Percentiles rank a stretch among this genome's conserved stretches.
These are phyloP conservation scores for Cichlasoma orientale DNA, from an alignment of 2,797 vertebrate genomes.

Conservation along the genomic window DNA sequence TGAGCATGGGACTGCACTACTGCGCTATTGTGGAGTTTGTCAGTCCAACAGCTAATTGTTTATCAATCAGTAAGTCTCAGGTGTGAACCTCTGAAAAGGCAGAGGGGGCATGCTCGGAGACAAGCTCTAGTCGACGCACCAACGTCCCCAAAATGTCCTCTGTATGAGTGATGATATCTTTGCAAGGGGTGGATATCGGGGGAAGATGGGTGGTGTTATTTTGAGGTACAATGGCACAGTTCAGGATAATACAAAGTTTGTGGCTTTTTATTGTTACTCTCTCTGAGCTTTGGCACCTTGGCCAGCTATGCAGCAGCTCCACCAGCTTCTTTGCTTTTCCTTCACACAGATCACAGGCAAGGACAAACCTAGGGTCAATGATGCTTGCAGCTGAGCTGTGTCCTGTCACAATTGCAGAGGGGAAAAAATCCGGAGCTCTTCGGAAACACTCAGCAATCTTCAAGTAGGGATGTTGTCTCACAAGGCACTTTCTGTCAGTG, in stretches of 20 bases:
- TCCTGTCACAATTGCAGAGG: constrained; percentile 69
- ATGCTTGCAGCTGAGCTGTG: constrained; percentile 69
- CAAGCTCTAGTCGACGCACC: constrained; percentile 71
- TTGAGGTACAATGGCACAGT: constrained; percentile 76
- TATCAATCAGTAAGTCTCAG: constrained; percentile 83
- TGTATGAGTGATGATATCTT: constrained; percentile 56
- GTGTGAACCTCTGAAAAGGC: constrained; percentile 75
- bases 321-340: constrained; percentile 40
- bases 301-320: constrained; percentile 40
- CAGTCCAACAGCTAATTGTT: constrained; percentile 76
- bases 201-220: constrained; percentile 70
- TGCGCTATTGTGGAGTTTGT: constrained; percentile 49
- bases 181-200: constrained; percentile 4
- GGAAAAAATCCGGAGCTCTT: constrained; percentile 51
- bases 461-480: constrained; percentile 66
- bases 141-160: constrained; percentile 68
- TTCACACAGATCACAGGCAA: constrained; percentile 58
- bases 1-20: constrained; percentile 64
- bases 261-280: constrained; percentile 69
- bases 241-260: constrained; percentile 58
- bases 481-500: constrained; percentile 78
- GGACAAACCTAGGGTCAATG: constrained; percentile 68
- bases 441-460: constrained; percentile 63
- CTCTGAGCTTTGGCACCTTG: constrained; percentile 57
- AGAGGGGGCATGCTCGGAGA: constrained; percentile 78